A percentile compares a stretch with the other conserved stretches of the same genome.
These are phyloP conservation scores for Cephonodes hylas DNA, from an alignment of 2,888 invertebrate species.

Conservation along the genomic window DNA sequence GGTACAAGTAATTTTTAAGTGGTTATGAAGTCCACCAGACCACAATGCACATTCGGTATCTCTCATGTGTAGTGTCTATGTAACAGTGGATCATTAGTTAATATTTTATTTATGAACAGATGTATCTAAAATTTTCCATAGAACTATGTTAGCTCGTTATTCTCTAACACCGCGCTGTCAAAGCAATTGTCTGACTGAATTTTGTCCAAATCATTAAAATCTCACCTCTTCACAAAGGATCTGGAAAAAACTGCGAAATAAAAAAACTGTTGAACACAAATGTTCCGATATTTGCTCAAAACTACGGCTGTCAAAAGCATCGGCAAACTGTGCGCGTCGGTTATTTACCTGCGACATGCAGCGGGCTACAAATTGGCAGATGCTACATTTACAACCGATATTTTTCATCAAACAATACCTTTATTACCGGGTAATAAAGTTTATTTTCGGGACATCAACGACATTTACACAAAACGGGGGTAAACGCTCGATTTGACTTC, in stretches of 20 bases:
- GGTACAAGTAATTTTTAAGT: too few relatives aligned
- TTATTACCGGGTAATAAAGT: conserved; percentile 25
- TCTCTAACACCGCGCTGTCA: not conserved
- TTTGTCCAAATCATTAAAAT: not conserved
- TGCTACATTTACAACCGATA: conserved; percentile 35
- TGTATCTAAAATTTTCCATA: too few relatives aligned
- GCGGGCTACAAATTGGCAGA: conserved; percentile 59
- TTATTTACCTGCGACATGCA: conserved; percentile 62
- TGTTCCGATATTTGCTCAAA: conserved; percentile 59
- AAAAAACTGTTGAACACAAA: conserved; percentile 49
- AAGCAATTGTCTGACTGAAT: not conserved
- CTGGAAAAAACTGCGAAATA: conserved; percentile 24
- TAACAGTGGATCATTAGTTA: too few relatives aligned
- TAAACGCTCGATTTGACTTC: conserved; percentile 53
- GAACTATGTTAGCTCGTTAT: too few relatives aligned
- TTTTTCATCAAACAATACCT: conserved; percentile 16
- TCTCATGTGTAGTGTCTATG: too few relatives aligned
- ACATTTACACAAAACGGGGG: conserved; percentile 20
- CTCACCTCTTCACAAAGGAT: not conserved
- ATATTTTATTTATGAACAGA: too few relatives aligned
- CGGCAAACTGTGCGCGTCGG: conserved; percentile 59
- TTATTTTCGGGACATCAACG: conserved; percentile 18
- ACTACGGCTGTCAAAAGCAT: conserved; percentile 70
- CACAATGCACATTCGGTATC: too few relatives aligned
- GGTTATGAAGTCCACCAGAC: too few relatives aligned